phyloP scores from a whole-genome alignment of 2,797 vertebrate species.

The Tarsius wallacei region DNA sequence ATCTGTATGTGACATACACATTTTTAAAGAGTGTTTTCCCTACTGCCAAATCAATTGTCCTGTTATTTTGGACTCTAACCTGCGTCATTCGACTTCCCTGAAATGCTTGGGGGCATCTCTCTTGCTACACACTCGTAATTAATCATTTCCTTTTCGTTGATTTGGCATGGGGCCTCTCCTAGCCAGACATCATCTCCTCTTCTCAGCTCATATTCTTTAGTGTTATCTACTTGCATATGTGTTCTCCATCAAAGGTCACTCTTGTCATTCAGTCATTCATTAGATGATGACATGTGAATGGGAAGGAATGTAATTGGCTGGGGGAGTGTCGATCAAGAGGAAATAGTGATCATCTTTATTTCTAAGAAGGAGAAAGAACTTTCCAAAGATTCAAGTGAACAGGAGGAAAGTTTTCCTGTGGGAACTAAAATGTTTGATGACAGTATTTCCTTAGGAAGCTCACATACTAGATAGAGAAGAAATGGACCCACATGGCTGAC shows the following conservation, averaged over 20 bases:
- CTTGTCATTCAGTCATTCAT: slow-evolving; percentile 36
- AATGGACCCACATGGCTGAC: background rate
- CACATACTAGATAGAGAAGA: background rate
- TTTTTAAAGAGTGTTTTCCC: slow-evolving; percentile 54
- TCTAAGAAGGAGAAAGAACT: slow-evolving; percentile 14
- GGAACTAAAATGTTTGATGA: background rate
- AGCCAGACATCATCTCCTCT: background rate
- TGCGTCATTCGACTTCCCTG: slow-evolving; percentile 28
- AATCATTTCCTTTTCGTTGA: background rate
- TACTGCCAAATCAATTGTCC: slow-evolving; percentile 35
- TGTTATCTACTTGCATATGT: background rate
- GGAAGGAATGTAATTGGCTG: background rate
- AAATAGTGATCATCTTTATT: slow-evolving; percentile 43
- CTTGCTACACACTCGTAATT: slow-evolving; percentile 58
- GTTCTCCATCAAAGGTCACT: slow-evolving; percentile 17
- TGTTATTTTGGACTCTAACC: slow-evolving; percentile 72
- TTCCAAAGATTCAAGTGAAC: background rate
- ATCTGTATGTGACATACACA: background rate
- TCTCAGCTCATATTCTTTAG: background rate
- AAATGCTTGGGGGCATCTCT: slow-evolving; percentile 22
- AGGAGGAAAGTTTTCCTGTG: background rate
- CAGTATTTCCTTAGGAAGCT: background rate
- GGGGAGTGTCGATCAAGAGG: background rate
- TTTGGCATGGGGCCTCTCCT: background rate
- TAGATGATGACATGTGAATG: background rate